Evolutionary conservation across 2,888 invertebrate species (phyloP).

Genomic region (Apotomis capreana): DNA sequence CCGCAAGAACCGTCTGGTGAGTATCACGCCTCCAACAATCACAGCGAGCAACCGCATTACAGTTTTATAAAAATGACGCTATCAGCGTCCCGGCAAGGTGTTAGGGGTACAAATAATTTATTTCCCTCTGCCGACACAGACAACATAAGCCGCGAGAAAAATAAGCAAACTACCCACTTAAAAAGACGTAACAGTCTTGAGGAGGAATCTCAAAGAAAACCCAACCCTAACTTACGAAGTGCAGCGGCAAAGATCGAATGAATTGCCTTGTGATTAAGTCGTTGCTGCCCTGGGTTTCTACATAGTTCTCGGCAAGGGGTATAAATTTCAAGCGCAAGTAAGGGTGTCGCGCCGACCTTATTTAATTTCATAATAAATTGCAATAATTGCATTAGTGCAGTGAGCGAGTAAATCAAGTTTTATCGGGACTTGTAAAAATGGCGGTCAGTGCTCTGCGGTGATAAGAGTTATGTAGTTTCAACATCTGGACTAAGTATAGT

Average conservation of each 20-base stretch:
- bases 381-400: slow-evolving; percentile 79
- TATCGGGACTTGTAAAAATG: slow-evolving; percentile 42
- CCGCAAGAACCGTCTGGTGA: slow-evolving; percentile 18
- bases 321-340: slow-evolving; percentile 67
- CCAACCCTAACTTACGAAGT: slow-evolving; percentile 57
- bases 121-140: slow-evolving; percentile 73
- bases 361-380: slow-evolving; percentile 83
- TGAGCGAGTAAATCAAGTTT: slow-evolving; percentile 72
- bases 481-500: slow-evolving; percentile 19
- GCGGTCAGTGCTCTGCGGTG: slow-evolving; percentile 30
- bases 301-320: slow-evolving; percentile 71
- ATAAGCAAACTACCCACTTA: slow-evolving; percentile 81
- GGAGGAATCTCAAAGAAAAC: slow-evolving; percentile 53
- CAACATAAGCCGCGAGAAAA: slow-evolving; percentile 78
- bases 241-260: slow-evolving; percentile 68
- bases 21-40: slow-evolving; percentile 62
- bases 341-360: slow-evolving; percentile 72
- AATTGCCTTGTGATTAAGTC: slow-evolving; percentile 52
- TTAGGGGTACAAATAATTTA: slow-evolving; percentile 80
- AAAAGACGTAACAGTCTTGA: slow-evolving; percentile 63
- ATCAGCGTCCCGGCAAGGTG: slow-evolving; percentile 74
- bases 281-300: slow-evolving; percentile 54
- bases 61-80: slow-evolving; percentile 82
- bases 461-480: slow-evolving; percentile 19
- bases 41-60: slow-evolving; percentile 77